phyloP scores from a whole-genome alignment of 2,797 vertebrate genomes.

The Spinus olivaceus region DNA sequence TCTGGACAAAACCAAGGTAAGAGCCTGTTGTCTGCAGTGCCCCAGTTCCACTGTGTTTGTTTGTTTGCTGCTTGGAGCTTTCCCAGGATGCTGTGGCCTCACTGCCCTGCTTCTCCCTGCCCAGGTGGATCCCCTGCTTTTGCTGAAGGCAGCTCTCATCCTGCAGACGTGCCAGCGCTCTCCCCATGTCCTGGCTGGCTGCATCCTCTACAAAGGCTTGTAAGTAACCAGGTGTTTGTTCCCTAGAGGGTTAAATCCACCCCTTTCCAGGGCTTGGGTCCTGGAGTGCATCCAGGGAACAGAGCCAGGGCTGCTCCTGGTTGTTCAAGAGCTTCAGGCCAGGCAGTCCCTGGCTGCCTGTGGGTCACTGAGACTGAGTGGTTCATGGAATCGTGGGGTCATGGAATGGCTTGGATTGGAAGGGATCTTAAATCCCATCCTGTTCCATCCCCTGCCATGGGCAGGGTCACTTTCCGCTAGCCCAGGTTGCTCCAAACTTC shows the following conservation, averaged over 20 bases:
- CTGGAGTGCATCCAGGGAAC: not conserved
- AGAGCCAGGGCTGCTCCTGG: not conserved
- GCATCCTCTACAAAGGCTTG: constrained; percentile 89
- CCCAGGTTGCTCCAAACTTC: not conserved
- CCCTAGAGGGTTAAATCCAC: not conserved
- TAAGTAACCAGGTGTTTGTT: constrained; percentile 19
- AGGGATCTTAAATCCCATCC: not conserved
- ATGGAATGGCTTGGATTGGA: not conserved
- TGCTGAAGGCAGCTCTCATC: constrained; percentile 95
- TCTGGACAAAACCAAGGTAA: constrained; percentile 87
- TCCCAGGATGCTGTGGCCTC: not conserved
- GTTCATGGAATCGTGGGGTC: accelerated
- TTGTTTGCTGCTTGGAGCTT: not conserved
- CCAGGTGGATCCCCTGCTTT: constrained; percentile 91
- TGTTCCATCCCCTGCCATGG: not conserved
- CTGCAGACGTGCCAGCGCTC: constrained; percentile 91
- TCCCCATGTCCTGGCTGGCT: constrained; percentile 85
- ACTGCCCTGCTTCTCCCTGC: not conserved
- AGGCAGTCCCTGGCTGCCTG: not conserved
- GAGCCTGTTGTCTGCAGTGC: not conserved
- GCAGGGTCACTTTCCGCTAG: accelerated
- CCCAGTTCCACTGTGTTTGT: not conserved
- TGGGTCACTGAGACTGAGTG: not conserved
- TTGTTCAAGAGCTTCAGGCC: not conserved
- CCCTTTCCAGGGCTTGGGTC: not conserved